These are phyloP conservation scores for Scaptomyza parva DNA, from an alignment of 2,888 invertebrate species.

Conservation along the genomic window DNA sequence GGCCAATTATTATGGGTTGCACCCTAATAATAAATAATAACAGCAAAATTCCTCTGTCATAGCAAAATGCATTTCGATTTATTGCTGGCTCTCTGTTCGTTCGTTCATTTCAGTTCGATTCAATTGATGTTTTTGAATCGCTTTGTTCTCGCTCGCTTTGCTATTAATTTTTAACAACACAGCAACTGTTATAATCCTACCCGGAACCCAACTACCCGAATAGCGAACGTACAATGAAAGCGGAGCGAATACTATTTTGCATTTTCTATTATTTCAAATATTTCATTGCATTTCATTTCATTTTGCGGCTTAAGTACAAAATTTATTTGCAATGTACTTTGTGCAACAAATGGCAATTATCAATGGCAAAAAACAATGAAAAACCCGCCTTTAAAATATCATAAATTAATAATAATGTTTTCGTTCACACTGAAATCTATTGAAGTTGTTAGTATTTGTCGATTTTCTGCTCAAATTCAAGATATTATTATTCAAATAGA, in stretches of 20 bases:
- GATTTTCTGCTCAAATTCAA: too few relatives aligned
- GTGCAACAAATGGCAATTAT: constrained; percentile 2
- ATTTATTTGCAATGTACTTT: constrained; percentile 51
- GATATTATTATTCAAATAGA: neutral
- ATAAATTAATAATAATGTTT: constrained; percentile 18
- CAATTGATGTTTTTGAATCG: constrained; percentile 60
- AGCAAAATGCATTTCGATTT: constrained; percentile 53
- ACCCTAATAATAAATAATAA: constrained; percentile 73
- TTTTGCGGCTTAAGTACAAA: constrained; percentile 61
- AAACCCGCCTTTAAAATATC: constrained; percentile 5
- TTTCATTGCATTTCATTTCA: constrained; percentile 51
- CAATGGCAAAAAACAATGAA: neutral
- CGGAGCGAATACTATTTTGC: constrained; percentile 4
- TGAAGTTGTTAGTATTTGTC: too few relatives aligned
- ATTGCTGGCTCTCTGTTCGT: constrained; percentile 36
- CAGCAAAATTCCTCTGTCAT: constrained; percentile 47
- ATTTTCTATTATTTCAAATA: constrained; percentile 19
- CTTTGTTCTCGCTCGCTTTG: constrained; percentile 49
- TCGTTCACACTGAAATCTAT: too few relatives aligned
- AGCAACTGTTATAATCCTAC: constrained; percentile 16
- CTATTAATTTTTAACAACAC: constrained; percentile 68
- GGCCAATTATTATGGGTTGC: constrained; percentile 39
- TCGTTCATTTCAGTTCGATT: constrained; percentile 45
- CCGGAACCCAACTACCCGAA: neutral
- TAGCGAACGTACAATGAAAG: neutral